phyloP scores from a whole-genome alignment of 2,888 invertebrate species.

The Ethmia dodecea region DNA sequence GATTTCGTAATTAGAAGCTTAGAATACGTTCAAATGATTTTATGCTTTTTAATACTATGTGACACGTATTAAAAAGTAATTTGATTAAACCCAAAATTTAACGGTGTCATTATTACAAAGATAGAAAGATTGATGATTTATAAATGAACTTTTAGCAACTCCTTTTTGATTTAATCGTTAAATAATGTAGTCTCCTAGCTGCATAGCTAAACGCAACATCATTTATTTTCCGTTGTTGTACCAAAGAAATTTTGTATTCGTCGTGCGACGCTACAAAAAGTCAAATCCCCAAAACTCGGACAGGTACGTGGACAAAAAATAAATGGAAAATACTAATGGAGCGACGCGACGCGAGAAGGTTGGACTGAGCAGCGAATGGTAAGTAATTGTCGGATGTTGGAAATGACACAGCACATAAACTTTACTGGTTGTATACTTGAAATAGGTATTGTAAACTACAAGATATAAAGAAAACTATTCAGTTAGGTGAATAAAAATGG shows the following conservation, averaged over 20 bases:
- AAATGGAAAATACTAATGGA: constrained; percentile 78
- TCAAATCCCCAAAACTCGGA: constrained; percentile 71
- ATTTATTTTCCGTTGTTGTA: constrained; percentile 67
- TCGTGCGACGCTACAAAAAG: constrained; percentile 69
- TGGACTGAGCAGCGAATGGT: constrained; percentile 47
- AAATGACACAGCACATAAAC: too few relatives aligned
- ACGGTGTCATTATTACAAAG: too few relatives aligned
- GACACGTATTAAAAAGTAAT: too few relatives aligned
- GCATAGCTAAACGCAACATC: constrained; percentile 61
- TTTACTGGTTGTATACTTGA: too few relatives aligned
- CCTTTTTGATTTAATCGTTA: constrained; percentile 53
- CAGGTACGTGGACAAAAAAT: constrained; percentile 77
- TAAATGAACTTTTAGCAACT: constrained; percentile 9
- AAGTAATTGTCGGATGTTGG: too few relatives aligned
- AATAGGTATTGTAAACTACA: too few relatives aligned
- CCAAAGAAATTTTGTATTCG: constrained; percentile 72
- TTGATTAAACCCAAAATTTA: too few relatives aligned
- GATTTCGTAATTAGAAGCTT: too few relatives aligned
- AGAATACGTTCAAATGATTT: too few relatives aligned
- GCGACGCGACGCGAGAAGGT: constrained; percentile 64
- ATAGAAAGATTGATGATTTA: not conserved
- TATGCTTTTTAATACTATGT: too few relatives aligned
- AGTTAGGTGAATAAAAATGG: too few relatives aligned
- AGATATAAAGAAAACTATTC: too few relatives aligned
- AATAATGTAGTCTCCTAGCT: constrained; percentile 44